Evolutionary conservation across 2,888 invertebrate genomes (phyloP).

Genomic region (Pollenia amentaria): DNA sequence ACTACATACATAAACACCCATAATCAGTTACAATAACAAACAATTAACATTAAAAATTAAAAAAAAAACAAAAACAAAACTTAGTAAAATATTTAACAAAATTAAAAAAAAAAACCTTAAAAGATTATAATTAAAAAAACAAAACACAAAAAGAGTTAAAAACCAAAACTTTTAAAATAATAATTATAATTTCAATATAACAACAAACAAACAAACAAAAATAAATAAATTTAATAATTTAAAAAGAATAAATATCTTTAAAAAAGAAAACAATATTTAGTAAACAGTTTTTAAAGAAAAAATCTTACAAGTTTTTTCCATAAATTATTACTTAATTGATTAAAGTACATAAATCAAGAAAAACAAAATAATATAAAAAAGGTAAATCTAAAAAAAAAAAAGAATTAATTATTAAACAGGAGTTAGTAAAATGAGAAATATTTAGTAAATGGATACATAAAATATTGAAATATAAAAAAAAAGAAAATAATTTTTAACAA

Average conservation of each 20-base stretch:
- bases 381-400: slow-evolving; percentile 16
- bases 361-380: background rate
- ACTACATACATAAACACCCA: slow-evolving; percentile 11
- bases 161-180: slow-evolving; percentile 61
- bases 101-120: slow-evolving; percentile 70
- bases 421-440: slow-evolving; percentile 63
- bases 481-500: slow-evolving; percentile 35
- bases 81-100: slow-evolving; percentile 72
- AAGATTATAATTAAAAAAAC: slow-evolving; percentile 56
- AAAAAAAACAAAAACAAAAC: slow-evolving; percentile 58
- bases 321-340: slow-evolving; percentile 46
- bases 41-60: slow-evolving; percentile 38
- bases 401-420: slow-evolving; percentile 35
- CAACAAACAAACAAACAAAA: slow-evolving; percentile 43
- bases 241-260: slow-evolving; percentile 36
- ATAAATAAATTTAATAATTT: slow-evolving; percentile 1
- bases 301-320: slow-evolving; percentile 52
- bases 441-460: slow-evolving; percentile 31
- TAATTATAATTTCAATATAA: slow-evolving; percentile 61
- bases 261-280: slow-evolving; percentile 45
- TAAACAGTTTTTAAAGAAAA: slow-evolving; percentile 68
- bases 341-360: slow-evolving; percentile 13
- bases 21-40: slow-evolving; percentile 41
- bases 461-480: slow-evolving; percentile 5
- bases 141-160: slow-evolving; percentile 66